These are phyloP conservation scores for Xerus rutilus DNA, from an alignment of 2,797 vertebrate genomes.

Conservation along the genomic window DNA sequence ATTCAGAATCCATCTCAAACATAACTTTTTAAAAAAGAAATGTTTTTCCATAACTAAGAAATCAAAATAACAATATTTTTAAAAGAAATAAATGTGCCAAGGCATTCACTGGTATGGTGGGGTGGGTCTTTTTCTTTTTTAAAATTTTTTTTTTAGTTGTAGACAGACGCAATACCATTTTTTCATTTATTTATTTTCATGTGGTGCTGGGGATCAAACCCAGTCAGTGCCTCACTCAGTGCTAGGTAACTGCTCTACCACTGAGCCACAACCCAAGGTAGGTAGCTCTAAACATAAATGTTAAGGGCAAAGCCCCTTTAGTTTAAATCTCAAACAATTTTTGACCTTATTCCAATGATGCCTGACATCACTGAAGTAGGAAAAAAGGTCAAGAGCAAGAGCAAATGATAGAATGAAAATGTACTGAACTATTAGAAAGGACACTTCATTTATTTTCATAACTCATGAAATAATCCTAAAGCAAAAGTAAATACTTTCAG, in stretches of 20 bases:
- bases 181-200: too few species aligned
- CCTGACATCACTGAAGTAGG: neutral
- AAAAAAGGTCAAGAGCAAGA: neutral
- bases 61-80: neutral
- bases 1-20: neutral
- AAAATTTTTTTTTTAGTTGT: too few species aligned
- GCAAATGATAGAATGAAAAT: neutral
- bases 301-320: neutral
- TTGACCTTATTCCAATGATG: neutral
- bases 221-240: too few species aligned
- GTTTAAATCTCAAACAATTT: neutral
- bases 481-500: neutral
- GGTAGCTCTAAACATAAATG: neutral
- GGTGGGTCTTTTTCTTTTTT: too few species aligned
- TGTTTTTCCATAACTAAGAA: neutral
- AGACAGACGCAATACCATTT: too few species aligned
- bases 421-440: neutral
- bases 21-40: neutral
- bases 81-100: neutral
- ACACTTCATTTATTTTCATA: neutral
- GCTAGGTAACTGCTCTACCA: too few species aligned
- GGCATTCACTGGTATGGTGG: too few species aligned
- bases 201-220: too few species aligned
- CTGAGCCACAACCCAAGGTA: too few species aligned
- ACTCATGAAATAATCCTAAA: constrained; percentile 8